Conservation (phyloP, 92 coral and sea anemone species). For the Porites divaricata region DNA sequence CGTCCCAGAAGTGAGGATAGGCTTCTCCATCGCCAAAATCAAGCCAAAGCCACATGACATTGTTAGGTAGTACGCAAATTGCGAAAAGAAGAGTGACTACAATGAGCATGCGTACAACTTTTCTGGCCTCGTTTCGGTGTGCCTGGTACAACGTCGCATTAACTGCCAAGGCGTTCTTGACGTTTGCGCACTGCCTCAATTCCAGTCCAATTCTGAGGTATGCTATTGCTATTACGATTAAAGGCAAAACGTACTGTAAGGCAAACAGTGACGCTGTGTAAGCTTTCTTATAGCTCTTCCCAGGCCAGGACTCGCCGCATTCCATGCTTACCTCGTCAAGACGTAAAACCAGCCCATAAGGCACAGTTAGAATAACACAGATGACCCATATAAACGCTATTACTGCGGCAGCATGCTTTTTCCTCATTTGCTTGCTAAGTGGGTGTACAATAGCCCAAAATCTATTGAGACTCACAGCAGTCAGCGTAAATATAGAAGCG, state of each 20-base stretch:
- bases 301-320: constrained; percentile 85
- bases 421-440: constrained; percentile 80
- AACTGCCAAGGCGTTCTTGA: constrained; percentile 41
- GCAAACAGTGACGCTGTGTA: constrained; percentile 84
- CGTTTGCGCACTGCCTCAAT: constrained; percentile 62
- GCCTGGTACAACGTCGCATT: constrained; percentile 84
- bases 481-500: constrained; percentile 90
- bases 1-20: constrained; percentile 75
- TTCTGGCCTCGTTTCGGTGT: constrained; percentile 87
- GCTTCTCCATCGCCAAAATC: constrained; percentile 86
- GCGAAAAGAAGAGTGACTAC: constrained; percentile 96
- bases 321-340: constrained; percentile 23
- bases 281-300: constrained; percentile 60
- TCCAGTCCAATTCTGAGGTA: constrained; percentile 87
- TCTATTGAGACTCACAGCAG: constrained; percentile 92
- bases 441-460: constrained; percentile 97
- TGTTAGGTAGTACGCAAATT: constrained; percentile 87
- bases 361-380: constrained; percentile 63
- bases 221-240: constrained; percentile 68
- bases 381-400: constrained; percentile 75
- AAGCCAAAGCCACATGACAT: constrained; percentile 96
- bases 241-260: constrained; percentile 86
- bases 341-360: constrained; percentile 69
- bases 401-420: constrained; percentile 53
- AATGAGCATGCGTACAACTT: constrained; percentile 95